These are phyloP conservation scores for Drosophila multiciliata DNA, from an alignment of 2,888 invertebrate genomes.

Conservation along the genomic window DNA sequence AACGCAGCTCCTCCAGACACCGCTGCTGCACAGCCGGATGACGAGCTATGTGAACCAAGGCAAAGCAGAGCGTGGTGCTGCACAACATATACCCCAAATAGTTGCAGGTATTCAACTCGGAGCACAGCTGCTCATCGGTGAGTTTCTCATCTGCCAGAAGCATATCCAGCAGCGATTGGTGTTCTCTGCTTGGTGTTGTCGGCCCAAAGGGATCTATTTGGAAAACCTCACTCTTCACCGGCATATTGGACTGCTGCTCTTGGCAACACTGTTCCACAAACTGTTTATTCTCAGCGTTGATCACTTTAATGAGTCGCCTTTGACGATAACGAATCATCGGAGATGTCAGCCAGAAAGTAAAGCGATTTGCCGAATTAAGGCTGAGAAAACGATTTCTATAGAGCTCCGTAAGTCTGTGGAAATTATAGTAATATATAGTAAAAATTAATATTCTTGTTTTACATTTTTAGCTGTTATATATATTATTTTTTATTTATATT, in stretches of 20 bases:
- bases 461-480: not conserved
- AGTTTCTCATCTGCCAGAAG: slow-evolving; percentile 30
- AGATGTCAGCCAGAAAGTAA: slow-evolving; percentile 46
- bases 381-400: slow-evolving; percentile 62
- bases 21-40: slow-evolving; percentile 65
- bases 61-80: slow-evolving; percentile 59
- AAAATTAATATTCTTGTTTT: not conserved
- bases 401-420: slow-evolving; percentile 44
- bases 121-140: slow-evolving; percentile 40
- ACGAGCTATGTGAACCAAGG: slow-evolving; percentile 61
- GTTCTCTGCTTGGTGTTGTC: not conserved
- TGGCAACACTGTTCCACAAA: slow-evolving; percentile 30
- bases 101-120: slow-evolving; percentile 62
- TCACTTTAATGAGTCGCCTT: slow-evolving; percentile 37
- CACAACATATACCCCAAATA: slow-evolving; percentile 59
- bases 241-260: not conserved
- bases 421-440: not conserved
- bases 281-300: slow-evolving; percentile 48
- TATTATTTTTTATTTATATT: too few species aligned
- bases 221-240: slow-evolving; percentile 9
- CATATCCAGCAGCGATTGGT: slow-evolving; percentile 54
- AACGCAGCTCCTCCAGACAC: slow-evolving; percentile 51
- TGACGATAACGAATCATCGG: slow-evolving; percentile 50
- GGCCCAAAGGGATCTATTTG: slow-evolving; percentile 27
- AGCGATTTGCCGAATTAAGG: slow-evolving; percentile 50